Evolutionary conservation across 2,797 vertebrate species (phyloP).

Genomic region (Rousettus madagascariensis): DNA sequence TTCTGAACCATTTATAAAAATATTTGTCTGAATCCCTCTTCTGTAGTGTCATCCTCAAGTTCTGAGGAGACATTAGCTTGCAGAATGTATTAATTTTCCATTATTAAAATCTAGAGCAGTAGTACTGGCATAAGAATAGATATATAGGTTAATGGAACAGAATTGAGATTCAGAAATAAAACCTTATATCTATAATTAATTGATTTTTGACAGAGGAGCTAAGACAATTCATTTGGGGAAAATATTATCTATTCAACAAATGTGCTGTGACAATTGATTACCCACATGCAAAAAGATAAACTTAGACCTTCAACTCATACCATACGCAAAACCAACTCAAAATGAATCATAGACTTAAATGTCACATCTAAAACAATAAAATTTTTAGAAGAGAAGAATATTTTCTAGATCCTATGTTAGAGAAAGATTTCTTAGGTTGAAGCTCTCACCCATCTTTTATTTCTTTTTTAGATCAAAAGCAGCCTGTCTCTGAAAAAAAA

Average conservation of each 20-base stretch:
- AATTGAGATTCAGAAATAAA: not conserved
- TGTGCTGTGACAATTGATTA: not conserved
- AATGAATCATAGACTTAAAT: not conserved
- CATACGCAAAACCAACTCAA: not conserved
- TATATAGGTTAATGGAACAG: not conserved
- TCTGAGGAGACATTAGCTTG: not conserved
- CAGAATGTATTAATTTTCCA: not conserved
- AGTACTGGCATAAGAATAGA: not conserved
- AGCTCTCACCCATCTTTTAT: not conserved
- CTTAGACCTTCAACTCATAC: not conserved
- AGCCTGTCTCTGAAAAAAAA: not conserved
- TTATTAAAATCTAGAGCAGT: not conserved
- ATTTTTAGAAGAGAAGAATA: not conserved
- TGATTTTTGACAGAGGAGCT: not conserved
- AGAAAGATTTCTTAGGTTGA: not conserved
- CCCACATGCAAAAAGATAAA: not conserved
- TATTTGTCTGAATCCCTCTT: not conserved
- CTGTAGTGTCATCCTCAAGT: not conserved
- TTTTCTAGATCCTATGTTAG: not conserved
- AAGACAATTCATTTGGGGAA: not conserved
- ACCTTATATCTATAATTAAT: not conserved
- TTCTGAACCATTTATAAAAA: not conserved
- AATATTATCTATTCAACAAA: not conserved
- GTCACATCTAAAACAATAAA: not conserved
- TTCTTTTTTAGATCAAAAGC: not conserved